Conservation (phyloP, 2,888 invertebrate genomes). For the Drosophila pegasa region DNA sequence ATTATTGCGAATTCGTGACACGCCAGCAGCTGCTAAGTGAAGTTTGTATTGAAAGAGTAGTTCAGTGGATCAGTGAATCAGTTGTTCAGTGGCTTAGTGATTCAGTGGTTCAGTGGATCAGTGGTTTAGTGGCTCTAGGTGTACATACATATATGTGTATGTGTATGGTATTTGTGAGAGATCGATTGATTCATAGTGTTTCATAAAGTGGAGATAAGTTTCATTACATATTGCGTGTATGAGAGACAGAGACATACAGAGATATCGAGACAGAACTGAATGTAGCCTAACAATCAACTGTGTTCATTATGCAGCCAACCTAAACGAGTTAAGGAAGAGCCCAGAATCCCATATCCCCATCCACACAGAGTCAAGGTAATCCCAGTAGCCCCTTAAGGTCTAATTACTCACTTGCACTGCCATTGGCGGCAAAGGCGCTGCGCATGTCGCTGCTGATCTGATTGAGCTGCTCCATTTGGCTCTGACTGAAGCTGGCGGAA, state of each 20-base stretch:
- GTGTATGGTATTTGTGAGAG: constrained; percentile 6
- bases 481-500: constrained; percentile 74
- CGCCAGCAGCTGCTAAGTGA: constrained; percentile 21
- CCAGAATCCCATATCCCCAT: background rate
- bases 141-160: constrained; percentile 22
- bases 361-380: background rate
- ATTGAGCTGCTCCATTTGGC: constrained; percentile 78
- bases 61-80: constrained; percentile 11
- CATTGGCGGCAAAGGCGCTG: constrained; percentile 80
- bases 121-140: constrained; percentile 16
- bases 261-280: constrained; percentile 5
- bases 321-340: constrained; percentile 21
- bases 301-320: constrained; percentile 23
- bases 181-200: constrained; percentile 13
- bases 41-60: constrained; percentile 15
- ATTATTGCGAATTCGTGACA: constrained; percentile 19
- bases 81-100: constrained; percentile 13
- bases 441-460: constrained; percentile 81
- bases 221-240: constrained; percentile 12
- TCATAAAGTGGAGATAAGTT: constrained; percentile 27
- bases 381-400: background rate
- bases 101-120: constrained; percentile 11
- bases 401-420: constrained; percentile 83
- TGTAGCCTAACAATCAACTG: constrained; percentile 29
- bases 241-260: background rate